Base-by-base conservation (phyloP, 1,140 invertebrate species). In the Cyphomyrmex costatus region DNA sequence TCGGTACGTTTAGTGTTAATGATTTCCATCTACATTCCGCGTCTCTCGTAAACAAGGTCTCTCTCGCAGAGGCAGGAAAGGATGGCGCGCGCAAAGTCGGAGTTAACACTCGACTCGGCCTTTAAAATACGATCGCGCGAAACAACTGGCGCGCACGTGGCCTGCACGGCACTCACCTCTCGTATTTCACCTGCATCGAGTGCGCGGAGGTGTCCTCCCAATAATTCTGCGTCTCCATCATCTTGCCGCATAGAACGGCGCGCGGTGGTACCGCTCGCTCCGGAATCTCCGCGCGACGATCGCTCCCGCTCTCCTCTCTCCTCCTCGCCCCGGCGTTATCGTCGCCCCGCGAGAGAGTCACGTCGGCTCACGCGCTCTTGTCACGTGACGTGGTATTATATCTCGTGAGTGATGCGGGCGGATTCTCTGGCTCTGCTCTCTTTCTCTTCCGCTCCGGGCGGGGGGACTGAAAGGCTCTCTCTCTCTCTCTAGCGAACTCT, bases 181-280 rank as follows among this genome's bases (percentile, higher is more conserved):
- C 95, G 87, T 95, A 95, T 89, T 95, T 95, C 36, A 95, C 94
- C 87, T 95, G 94, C 94, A 95, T 95, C 21, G 94, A 92, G 88
- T 95, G 94, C 65, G 94, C 90, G 30, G 93, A 93, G 88, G 84
- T 95, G 74, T 95, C 95, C 90, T 95, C 94, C 95, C 95, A 95
- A 71, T 95, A 95, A 90, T 95, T 94, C 90, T 95, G 94, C 51
- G 94, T 95, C 68, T 95, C 95, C 95, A 95, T 95, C 94, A 95
- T 95, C 85, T 92, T 94, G 92, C 84, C 80, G 92, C 94, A 94
- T 95, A 94, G 92, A 94, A 93, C 68, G 8, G 42, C n/a, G n/a
- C n/a, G n/a, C 73, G 71, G 56, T 77, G 53, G 14, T 49, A 33
- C 56, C 83, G 70, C 56, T 88, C 33, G 27, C 30, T 58, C 80